A percentile compares a stretch with the other conserved stretches of the same genome.
Evolutionary conservation across 2,888 invertebrate genomes (phyloP).

Genomic region (Antitype chi): DNA sequence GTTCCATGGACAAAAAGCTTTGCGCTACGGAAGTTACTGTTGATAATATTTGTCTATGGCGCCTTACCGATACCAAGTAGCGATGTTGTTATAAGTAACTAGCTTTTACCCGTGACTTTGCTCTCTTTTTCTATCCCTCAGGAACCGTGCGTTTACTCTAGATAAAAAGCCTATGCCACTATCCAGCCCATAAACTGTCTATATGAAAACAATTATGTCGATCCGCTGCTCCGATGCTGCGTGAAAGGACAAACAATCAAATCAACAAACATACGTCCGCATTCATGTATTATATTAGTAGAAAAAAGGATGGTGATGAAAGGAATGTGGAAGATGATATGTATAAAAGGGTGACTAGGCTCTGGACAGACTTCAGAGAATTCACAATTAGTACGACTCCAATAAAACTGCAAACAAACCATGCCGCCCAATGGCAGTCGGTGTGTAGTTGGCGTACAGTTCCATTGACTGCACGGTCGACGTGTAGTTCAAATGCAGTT

Average conservation of each 20-base stretch:
- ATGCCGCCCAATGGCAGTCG: too few relatives aligned
- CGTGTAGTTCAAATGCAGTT: too few relatives aligned
- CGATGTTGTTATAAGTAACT: conserved; percentile 9
- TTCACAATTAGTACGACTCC: too few relatives aligned
- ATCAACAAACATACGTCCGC: conserved; percentile 24
- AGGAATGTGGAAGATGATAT: neutral
- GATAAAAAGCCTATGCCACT: conserved; percentile 40
- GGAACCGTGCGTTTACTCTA: conserved; percentile 20
- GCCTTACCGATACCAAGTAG: conserved; percentile 18
- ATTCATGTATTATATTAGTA: conserved; percentile 9
- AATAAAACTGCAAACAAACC: too few relatives aligned
- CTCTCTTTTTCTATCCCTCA: conserved; percentile 23
- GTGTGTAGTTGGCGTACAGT: too few relatives aligned
- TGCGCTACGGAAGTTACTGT: conserved; percentile 10
- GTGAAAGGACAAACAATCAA: conserved; percentile 35
- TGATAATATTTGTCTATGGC: conserved; percentile 9
- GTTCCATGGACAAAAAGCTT: conserved; percentile 16
- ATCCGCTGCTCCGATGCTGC: conserved; percentile 43
- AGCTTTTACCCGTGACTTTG: conserved; percentile 33
- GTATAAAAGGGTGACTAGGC: too few relatives aligned
- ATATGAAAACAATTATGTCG: conserved; percentile 38
- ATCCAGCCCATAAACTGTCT: conserved; percentile 5
- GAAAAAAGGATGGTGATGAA: neutral
- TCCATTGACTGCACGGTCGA: too few relatives aligned
- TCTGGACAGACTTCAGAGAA: too few relatives aligned